Base-by-base conservation (phyloP, 2,888 invertebrate species). In the Erynnis tages region DNA sequence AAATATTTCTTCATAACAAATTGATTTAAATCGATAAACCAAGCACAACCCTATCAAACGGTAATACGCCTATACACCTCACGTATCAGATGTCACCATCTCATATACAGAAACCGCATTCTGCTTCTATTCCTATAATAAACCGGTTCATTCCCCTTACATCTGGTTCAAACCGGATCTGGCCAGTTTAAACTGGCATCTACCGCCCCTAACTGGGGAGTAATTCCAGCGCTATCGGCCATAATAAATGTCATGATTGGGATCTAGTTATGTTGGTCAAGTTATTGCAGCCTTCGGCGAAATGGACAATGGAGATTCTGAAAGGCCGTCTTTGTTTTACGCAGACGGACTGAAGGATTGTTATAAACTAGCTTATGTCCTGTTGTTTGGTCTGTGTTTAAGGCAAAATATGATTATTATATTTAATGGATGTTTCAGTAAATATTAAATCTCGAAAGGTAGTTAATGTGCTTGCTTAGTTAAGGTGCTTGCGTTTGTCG, bases 61-160 rank as follows among this genome's bases (percentile, higher is more conserved):
- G 29, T 55, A 59, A 60, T 56, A 55, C 43, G 53, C 54, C 54
- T 58, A 46, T 53, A 57, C 54, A 56, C 57, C 56, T 55, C 53
- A 45, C 67, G 66, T 72, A 79, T 82, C 79, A 79, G 69, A 82
- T 77, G 79, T 83, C 82, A 58, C 59, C 58, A 55, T 62, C 44
- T 79, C 72, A 76, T 73, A 76, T 76, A 73, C 70, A 75, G 73
- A 81, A 82, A 85, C 84, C 85, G 57, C 83, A 83, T 79, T 79
- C 80, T 76, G 75, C 71, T 80, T 71, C 78, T 73, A 82, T 78
- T 72, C 71, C 72, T 53, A 60, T 60, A 63, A 57, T 65, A 61
- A 55, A 60, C 61, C 67, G 56, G 60, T 59, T 60, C 58, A 63
- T 47, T 59, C 57, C 54, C 54, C 54, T 52, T 62, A 46, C 52